Base-by-base conservation (phyloP, 2,888 invertebrate species). In the Patella pellucida region DNA sequence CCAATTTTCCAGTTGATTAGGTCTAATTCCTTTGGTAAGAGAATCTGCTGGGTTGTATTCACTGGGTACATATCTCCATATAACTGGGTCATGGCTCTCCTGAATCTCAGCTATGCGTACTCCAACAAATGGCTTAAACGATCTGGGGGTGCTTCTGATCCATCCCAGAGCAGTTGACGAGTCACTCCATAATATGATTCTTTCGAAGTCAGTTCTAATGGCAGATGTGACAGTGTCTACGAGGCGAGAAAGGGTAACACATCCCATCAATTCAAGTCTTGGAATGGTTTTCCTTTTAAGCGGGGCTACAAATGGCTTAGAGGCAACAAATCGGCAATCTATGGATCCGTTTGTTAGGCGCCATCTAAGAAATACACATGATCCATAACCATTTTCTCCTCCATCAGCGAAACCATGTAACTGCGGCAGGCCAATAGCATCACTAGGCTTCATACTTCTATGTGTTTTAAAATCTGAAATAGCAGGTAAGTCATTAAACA, bases 261-360 rank as follows among this genome's bases (percentile, higher is more conserved):
- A 62, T 62, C 56, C 56, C 15, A 62, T 19, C 56, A 62, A 19
- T 62, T 62, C 56, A n/a, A 62, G n/a, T 62, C 56, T 62, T 41
- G 41, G 41, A 41, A 41, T 41, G 41, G 41, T 41, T 41, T 41
- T 41, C 41, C 41, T 41, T 41, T 41, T 41, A 41, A 41, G 41
- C 41, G 41, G 41, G 7, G 41, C 41, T 41, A 41, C 41, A 41
- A 41, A 41, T 41, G 41, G 41, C 41, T 41, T 41, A 7, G 41
- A 41, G 41, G 41, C 41, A 41, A 41, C 41, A 41, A 5, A 41
- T 41, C 41, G 41, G 41, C 41, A 41, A 41, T 41, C 41, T 41
- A 41, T 41, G 41, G 41, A 41, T 41, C 41, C 41, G 41, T 41
- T 41, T 41, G 7, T 5, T 7, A 41, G 41, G 41, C 41, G 41